Conservation (phyloP, 1,140 invertebrate genomes). For the Conus ventricosus region DNA sequence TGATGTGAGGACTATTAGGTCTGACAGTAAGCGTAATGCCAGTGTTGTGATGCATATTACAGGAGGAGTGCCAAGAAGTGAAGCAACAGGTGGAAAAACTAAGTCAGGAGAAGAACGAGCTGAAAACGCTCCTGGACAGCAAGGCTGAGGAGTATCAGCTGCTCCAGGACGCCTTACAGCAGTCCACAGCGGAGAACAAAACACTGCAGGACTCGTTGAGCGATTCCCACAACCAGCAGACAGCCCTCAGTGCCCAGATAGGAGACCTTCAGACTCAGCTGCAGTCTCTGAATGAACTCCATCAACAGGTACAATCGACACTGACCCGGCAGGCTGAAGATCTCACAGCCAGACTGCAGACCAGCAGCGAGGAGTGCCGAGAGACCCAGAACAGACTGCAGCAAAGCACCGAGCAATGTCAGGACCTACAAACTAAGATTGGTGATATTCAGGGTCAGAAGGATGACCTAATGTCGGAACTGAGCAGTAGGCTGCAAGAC, state of each 20-base stretch:
- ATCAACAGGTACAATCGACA: not conserved
- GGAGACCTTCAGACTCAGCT: not conserved
- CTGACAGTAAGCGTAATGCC: not conserved
- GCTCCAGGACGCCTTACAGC: not conserved
- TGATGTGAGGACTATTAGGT: too few relatives aligned
- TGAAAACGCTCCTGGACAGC: not conserved
- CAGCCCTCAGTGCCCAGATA: not conserved
- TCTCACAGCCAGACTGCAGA: not conserved
- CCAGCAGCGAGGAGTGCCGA: not conserved
- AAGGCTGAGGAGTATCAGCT: not conserved
- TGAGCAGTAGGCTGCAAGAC: too few relatives aligned
- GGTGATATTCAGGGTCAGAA: too few relatives aligned
- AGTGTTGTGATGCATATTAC: not conserved
- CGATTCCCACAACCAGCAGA: not conserved
- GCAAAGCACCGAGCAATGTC: not conserved
- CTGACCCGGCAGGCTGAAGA: not conserved
- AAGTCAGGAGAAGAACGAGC: not conserved
- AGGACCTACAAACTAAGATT: too few relatives aligned
- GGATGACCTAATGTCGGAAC: too few relatives aligned
- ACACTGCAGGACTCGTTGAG: not conserved
- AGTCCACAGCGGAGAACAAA: not conserved
- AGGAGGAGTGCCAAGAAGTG: not conserved
- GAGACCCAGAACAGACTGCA: not conserved
- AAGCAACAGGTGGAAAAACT: not conserved
- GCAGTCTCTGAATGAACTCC: not conserved